A percentile compares a stretch with the other conserved stretches of the same genome.
Conservation (phyloP, 2,113 vertebrate genomes). For the Gasterosteus aculeatus region DNA sequence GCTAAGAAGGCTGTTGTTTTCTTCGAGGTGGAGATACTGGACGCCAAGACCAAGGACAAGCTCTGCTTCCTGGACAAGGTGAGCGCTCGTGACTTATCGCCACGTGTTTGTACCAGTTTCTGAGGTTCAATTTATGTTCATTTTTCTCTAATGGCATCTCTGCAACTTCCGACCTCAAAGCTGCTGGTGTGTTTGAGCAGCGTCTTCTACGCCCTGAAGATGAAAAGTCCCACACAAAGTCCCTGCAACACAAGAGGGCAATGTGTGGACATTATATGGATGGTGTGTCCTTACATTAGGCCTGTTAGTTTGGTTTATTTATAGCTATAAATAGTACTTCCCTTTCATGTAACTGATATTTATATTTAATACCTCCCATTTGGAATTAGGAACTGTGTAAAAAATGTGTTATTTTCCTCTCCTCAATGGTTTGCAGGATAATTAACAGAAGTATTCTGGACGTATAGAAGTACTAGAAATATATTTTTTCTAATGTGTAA, state of each 20-base stretch:
- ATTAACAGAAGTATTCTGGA: not conserved
- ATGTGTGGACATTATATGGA: not conserved
- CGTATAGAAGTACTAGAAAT: not conserved
- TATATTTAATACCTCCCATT: no score
- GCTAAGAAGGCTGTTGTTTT: slow-evolving; percentile 92
- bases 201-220: not conserved
- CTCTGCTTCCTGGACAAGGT: slow-evolving; percentile 98
- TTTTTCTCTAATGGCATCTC: not conserved
- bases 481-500: not conserved
- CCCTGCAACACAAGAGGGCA: not conserved
- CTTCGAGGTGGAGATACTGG: slow-evolving; percentile 98
- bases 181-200: not conserved
- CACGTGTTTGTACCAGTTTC: not conserved
- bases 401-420: not conserved
- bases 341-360: not conserved
- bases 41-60: slow-evolving; percentile 93
- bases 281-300: not conserved
- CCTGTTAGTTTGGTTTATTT: no score
- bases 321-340: not conserved
- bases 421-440: not conserved
- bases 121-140: not conserved
- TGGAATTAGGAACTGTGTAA: not conserved
- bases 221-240: not conserved
- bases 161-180: not conserved
- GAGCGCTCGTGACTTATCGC: slow-evolving; percentile 36